Evolutionary conservation across 1,140 invertebrate genomes (phyloP), one percentile per base, ranked within the genome.

Genomic region (Saccostrea echinata): DNA sequence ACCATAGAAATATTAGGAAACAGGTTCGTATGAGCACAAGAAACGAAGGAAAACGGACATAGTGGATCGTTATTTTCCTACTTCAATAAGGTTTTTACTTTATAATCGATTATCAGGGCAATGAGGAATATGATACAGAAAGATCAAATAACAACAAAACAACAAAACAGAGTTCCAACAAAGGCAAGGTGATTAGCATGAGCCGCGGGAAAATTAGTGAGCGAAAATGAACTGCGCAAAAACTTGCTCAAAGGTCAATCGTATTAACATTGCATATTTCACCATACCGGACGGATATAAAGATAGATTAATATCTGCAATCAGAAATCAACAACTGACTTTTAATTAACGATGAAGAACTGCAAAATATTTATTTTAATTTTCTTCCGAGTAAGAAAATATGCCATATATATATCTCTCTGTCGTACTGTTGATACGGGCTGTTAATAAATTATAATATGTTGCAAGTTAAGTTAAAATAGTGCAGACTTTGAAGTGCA

Each of bases 31-130:
- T 43, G 6, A 43, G 9, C 43, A 43, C 6, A 43, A 43, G 43
- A 4, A 9, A 43, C 9, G 9, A 43, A 43, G 6, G 43, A 43
- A 43, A 43, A 43, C 43, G 43, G 43, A 43, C 43, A 43, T 9
- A 9, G 43, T 43, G 43, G 4, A 43, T 2, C 43, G 9, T 43
- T 8, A 43, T 8, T 43, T 43, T 43, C 43, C 43, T 9, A 43
- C 43, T 43, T 43, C 18, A 21, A 18, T 61, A 61, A 21, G 55
- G n/a, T 61, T 61, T 61, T 30, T 16, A 30, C 27, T 76, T 76
- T 76, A 76, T 33, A 76, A 76, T 33, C 68, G 68, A 76, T 33
- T 76, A 30, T 16, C 68, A 76, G 11, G 68, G 27, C 24, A 76
- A 76, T 76, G 24, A 30, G 9, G 55, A 61, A 30, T 30, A 27